Base-by-base conservation (phyloP, 1,140 invertebrate species). In the Aphis craccivora region DNA sequence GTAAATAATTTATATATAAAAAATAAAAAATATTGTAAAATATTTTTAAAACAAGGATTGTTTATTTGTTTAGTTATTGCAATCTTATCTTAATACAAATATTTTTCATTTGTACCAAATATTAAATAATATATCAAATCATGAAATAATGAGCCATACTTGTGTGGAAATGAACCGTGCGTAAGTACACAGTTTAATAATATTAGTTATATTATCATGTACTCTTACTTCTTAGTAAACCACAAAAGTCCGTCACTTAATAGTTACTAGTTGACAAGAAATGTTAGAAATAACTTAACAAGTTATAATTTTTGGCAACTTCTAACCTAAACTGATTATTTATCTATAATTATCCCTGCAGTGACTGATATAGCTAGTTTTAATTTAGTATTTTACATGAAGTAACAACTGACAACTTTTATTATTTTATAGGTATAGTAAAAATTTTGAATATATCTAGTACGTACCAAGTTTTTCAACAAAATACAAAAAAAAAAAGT, bases 1-100 rank as follows among this genome's bases (percentile, higher is more conserved):
- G 86, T 88, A 88, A 51, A 88, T 88, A 84, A 88, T 88, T 88
- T 88, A 88, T 88, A 88, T 23, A 88, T 35, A n/a, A 88, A 48
- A 48, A 48, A 45, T 53, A 25, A 35, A 89, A 89, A 35, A 89
- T 89, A 53, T 35, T 37, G 53, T 37, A 37, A 25, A 76, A 55
- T 55, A 37, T 88, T 88, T 88, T 88, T 88, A 48, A 88, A 88
- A 53, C 48, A 35, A 35, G 20, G 35, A 45, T 40, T 86, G 40
- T 86, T 81, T 23, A 81, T 40, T 43, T 86, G 83, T 86, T 86
- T 37, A 25, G 40, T 25, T 86, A 43, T 86, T 67, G 11, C 8
- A 67, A 67, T 67, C 30, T n/a, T 67, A 14, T 60, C 25, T n/a
- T 30, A n/a, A 14, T 67, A 30, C 60, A 67, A n/a, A 30, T 4